phyloP scores from a whole-genome alignment of 2,113 vertebrate genomes.

The Mola mola region DNA sequence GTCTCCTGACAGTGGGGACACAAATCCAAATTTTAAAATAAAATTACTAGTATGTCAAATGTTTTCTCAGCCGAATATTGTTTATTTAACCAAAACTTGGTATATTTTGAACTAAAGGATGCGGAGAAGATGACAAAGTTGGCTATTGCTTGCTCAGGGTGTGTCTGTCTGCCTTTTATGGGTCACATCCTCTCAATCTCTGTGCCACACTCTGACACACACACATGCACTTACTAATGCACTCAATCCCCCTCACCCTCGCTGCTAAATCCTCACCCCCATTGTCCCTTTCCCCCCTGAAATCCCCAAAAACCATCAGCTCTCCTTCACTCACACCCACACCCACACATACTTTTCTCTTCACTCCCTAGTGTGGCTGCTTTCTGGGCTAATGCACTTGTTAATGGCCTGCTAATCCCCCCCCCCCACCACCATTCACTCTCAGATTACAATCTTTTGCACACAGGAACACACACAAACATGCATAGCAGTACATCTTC shows the following conservation, averaged over 20 bases:
- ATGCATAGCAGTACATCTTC: constrained; percentile 15
- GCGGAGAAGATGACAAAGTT: too few relatives aligned
- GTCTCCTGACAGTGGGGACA: too few relatives aligned
- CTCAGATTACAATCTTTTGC: constrained; percentile 68
- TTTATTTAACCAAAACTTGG: too few relatives aligned
- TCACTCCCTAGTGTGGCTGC: constrained; percentile 27
- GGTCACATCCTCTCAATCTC: constrained; percentile 69
- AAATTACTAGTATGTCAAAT: too few relatives aligned
- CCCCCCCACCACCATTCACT: constrained; percentile 39
- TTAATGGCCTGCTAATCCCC: constrained; percentile 68
- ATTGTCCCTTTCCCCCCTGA: constrained; percentile 66
- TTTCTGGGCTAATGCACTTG: constrained; percentile 67
- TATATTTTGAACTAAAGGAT: too few relatives aligned
- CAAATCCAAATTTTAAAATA: too few relatives aligned
- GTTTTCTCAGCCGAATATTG: too few relatives aligned
- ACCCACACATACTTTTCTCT: constrained; percentile 5
- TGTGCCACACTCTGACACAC: constrained; percentile 51
- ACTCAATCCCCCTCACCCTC: constrained; percentile 63
- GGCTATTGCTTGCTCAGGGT: constrained; percentile 27
- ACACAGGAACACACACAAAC: constrained; percentile 14
- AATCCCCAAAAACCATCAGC: constrained; percentile 56
- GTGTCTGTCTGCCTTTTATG: constrained; percentile 64
- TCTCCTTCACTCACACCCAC: constrained; percentile 6
- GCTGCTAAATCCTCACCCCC: constrained; percentile 64
- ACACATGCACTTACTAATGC: constrained; percentile 59